phyloP scores from a whole-genome alignment of 2,797 vertebrate species.

The Ispidina lecontei region DNA sequence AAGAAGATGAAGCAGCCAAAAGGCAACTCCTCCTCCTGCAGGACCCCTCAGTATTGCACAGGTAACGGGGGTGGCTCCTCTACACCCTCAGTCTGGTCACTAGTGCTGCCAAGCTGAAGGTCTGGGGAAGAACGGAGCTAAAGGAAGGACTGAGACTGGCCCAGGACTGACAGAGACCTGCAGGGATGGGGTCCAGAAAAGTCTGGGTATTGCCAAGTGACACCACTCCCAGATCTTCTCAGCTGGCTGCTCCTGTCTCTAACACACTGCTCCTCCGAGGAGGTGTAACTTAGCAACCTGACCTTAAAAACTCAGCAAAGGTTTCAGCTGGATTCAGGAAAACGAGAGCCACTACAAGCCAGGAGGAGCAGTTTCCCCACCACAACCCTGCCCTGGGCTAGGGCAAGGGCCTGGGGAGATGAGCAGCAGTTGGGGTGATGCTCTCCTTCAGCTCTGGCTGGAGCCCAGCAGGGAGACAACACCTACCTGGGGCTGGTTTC shows the following conservation, averaged over 20 bases:
- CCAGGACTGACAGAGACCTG: rapidly evolving
- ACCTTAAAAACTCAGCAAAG: slow-evolving; percentile 19
- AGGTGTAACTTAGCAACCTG: slow-evolving; percentile 65
- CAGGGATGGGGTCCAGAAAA: background rate
- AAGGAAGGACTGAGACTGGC: background rate
- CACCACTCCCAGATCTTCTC: background rate
- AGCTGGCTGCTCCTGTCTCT: background rate
- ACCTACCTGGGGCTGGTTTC: background rate
- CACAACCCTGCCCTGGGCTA: background rate
- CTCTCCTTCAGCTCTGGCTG: background rate
- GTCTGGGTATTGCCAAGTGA: background rate
- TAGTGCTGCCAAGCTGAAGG: rapidly evolving
- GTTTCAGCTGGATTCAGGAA: background rate
- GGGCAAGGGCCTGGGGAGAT: no score
- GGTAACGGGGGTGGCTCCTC: background rate
- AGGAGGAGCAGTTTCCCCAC: background rate
- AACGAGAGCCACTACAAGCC: background rate
- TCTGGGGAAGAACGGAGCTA: background rate
- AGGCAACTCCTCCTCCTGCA: background rate
- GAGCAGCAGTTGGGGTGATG: rapidly evolving
- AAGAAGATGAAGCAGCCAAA: background rate
- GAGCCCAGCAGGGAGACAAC: background rate
- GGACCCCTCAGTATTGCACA: rapidly evolving
- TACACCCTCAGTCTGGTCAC: background rate
- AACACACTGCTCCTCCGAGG: background rate